Conservation (phyloP, 2,797 vertebrate genomes). For the Nothura maculosa region DNA sequence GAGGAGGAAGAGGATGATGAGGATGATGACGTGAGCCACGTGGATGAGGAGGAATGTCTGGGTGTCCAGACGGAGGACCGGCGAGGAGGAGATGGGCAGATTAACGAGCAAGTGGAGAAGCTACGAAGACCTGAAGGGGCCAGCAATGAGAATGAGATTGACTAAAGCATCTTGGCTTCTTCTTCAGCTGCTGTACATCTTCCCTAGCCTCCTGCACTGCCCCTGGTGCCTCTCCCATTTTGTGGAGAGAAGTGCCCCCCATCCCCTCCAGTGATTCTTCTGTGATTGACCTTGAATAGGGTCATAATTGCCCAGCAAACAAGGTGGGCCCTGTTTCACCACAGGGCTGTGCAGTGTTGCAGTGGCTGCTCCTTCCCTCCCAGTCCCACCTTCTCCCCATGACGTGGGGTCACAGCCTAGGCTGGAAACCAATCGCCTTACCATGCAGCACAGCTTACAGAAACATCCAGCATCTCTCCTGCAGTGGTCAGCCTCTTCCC, state of each 20-base stretch:
- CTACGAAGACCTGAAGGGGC: constrained; percentile 94
- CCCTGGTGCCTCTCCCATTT: constrained; percentile 42
- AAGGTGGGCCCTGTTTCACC: background rate
- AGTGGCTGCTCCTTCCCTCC: constrained; percentile 22
- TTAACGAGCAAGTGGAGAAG: constrained; percentile 97
- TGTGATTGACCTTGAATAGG: constrained; percentile 38
- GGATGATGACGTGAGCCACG: constrained; percentile 84
- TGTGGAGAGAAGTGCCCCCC: constrained; percentile 42
- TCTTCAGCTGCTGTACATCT: constrained; percentile 11
- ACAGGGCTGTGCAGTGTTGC: constrained; percentile 23
- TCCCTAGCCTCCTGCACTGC: constrained; percentile 24
- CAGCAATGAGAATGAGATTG: constrained; percentile 94
- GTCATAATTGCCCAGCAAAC: constrained; percentile 33
- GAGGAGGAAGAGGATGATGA: constrained; percentile 87
- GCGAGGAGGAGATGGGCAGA: constrained; percentile 95
- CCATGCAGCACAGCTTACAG: constrained; percentile 12
- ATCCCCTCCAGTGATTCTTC: constrained; percentile 29
- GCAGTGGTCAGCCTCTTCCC: background rate
- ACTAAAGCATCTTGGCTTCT: constrained; percentile 80
- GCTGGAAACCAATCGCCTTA: constrained; percentile 49
- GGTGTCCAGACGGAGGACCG: constrained; percentile 93
- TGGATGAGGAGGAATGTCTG: constrained; percentile 86
- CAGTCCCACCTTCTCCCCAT: background rate
- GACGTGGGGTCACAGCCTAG: constrained; percentile 45
- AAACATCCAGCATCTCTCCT: background rate